These are phyloP conservation scores for Allacma fusca DNA, from an alignment of 2,888 invertebrate species.

Conservation along the genomic window DNA sequence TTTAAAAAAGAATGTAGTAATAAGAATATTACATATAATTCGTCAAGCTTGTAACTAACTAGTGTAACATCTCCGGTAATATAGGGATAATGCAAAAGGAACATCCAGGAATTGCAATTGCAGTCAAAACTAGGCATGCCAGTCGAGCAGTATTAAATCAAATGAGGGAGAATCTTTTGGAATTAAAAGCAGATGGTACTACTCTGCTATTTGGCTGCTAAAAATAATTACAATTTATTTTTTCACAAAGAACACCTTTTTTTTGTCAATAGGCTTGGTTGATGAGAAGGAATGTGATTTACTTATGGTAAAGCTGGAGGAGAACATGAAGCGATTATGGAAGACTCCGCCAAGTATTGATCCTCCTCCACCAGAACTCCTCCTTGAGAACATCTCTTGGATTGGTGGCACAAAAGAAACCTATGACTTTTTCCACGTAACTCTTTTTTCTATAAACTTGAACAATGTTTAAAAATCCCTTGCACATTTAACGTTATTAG, in stretches of 20 bases:
- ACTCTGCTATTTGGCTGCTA: too few species aligned
- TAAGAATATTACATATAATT: too few species aligned
- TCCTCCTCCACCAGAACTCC: conserved; percentile 63
- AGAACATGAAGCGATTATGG: conserved; percentile 66
- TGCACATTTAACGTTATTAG: too few species aligned
- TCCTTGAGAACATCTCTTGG: conserved; percentile 62
- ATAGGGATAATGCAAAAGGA: conserved; percentile 68
- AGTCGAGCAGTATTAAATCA: conserved; percentile 71
- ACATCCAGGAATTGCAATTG: conserved; percentile 71
- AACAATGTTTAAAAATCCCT: too few species aligned
- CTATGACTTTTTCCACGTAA: conserved; percentile 63
- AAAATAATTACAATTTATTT: too few species aligned
- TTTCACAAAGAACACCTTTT: too few species aligned
- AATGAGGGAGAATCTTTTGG: conserved; percentile 68
- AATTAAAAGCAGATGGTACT: conserved; percentile 69
- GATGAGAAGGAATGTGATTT: conserved; percentile 70
- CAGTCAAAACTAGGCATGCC: conserved; percentile 73
- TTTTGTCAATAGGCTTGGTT: conserved; percentile 69
- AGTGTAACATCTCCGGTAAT: background rate
- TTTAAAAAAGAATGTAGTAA: too few species aligned
- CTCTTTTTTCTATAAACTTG: background rate
- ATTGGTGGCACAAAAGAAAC: conserved; percentile 62
- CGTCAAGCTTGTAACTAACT: too few species aligned
- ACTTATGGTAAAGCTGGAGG: conserved; percentile 68
- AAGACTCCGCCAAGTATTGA: conserved; percentile 63